Percentiles rank a stretch among this genome's conserved stretches.
These are phyloP conservation scores for Drosophila rufa DNA, from an alignment of 1,140 invertebrate genomes.

Conservation along the genomic window DNA sequence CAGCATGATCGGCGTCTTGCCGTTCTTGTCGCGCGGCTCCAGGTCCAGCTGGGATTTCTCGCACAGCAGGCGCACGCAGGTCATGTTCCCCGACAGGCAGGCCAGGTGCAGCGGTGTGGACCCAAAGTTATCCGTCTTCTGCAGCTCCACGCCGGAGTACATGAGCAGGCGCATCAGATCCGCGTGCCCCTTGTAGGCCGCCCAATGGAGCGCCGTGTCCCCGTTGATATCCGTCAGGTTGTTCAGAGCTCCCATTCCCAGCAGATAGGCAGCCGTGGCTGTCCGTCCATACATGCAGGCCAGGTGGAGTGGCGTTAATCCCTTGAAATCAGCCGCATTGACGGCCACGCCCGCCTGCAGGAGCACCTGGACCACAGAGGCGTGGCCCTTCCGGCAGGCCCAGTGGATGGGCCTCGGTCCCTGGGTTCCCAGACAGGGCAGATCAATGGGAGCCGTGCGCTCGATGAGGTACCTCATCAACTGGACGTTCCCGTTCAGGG, in stretches of 20 bases:
- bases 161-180: constrained; percentile 95
- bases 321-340: constrained; percentile 96
- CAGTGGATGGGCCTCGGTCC: constrained; percentile 96
- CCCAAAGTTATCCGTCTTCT: constrained; percentile 96
- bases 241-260: constrained; percentile 94
- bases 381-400: constrained; percentile 94
- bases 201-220: constrained; percentile 96
- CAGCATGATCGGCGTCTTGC: constrained; percentile 94
- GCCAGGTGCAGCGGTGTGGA: constrained; percentile 96
- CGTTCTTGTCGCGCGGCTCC: constrained; percentile 94
- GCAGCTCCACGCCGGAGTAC: constrained; percentile 88
- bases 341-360: constrained; percentile 94
- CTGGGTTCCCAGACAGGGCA: constrained; percentile 94
- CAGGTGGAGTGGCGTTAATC: constrained; percentile 95
- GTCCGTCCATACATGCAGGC: constrained; percentile 97
- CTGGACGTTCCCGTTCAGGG: constrained; percentile 93
- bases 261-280: constrained; percentile 93
- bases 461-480: constrained; percentile 94
- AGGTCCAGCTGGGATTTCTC: constrained; percentile 92
- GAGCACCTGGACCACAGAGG: constrained; percentile 91
- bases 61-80: constrained; percentile 92
- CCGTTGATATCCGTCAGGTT: constrained; percentile 96
- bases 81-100: constrained; percentile 94
- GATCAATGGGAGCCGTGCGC: constrained; percentile 92
- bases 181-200: constrained; percentile 95